These are phyloP conservation scores for Drosophila sordidula DNA, from an alignment of 2,888 invertebrate species.

Conservation along the genomic window DNA sequence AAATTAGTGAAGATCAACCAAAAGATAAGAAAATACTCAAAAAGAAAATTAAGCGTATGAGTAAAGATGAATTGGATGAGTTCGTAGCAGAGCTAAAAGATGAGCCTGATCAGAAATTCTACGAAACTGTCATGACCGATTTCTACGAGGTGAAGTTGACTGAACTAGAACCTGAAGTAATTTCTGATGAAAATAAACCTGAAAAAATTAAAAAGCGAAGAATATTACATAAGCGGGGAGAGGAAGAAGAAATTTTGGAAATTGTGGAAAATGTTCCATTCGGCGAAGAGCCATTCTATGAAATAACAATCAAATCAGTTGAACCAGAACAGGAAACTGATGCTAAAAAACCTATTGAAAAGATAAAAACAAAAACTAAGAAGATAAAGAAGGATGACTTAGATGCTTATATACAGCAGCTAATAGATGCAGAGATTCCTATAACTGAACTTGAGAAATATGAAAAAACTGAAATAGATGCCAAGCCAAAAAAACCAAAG, in stretches of 20 bases:
- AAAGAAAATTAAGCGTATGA: conserved; percentile 80
- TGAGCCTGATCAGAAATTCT: conserved; percentile 60
- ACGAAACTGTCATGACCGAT: conserved; percentile 53
- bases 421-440: conserved; percentile 84
- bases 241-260: conserved; percentile 85
- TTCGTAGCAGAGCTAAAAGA: conserved; percentile 77
- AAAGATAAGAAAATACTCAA: conserved; percentile 51
- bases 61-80: conserved; percentile 76
- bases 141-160: conserved; percentile 78
- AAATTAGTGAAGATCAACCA: conserved; percentile 47
- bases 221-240: conserved; percentile 83
- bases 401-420: conserved; percentile 82
- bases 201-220: conserved; percentile 81
- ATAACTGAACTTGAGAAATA: conserved; percentile 85
- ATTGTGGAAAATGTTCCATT: conserved; percentile 81
- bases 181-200: conserved; percentile 63
- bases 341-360: conserved; percentile 32
- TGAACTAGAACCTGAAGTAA: conserved; percentile 80
- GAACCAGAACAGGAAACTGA: conserved; percentile 70
- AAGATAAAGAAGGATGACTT: conserved; percentile 82
- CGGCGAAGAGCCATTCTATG: conserved; percentile 84
- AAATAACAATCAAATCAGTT: conserved; percentile 84
- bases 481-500: conserved; percentile 78
- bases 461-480: conserved; percentile 84
- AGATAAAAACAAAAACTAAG: conserved; percentile 74